Evolutionary conservation across 2,888 invertebrate genomes (phyloP).

Genomic region (Eupithecia subfuscata): DNA sequence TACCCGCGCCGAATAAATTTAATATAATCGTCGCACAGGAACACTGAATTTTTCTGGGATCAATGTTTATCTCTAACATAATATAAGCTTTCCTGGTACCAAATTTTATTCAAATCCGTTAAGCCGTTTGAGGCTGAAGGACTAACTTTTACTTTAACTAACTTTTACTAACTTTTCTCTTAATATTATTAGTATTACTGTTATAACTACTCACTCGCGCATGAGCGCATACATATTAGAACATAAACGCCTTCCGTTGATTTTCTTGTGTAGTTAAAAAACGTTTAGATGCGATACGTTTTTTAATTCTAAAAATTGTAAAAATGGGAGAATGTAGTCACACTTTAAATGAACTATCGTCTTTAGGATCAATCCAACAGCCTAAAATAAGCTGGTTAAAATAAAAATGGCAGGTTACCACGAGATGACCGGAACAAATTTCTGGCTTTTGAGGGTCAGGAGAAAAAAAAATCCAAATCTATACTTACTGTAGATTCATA

Average conservation of each 20-base stretch:
- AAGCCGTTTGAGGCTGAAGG: background rate
- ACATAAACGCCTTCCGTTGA: background rate
- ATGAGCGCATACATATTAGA: background rate
- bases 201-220: background rate
- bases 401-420: background rate
- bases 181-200: background rate
- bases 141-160: no score
- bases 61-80: background rate
- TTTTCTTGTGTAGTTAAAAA: background rate
- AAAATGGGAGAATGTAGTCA: background rate
- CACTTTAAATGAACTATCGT: background rate
- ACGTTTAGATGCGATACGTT: background rate
- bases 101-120: background rate
- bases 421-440: background rate
- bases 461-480: background rate
- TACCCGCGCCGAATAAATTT: background rate
- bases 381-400: background rate
- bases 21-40: background rate
- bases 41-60: background rate
- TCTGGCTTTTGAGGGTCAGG: background rate
- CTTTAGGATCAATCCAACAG: background rate
- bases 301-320: background rate
- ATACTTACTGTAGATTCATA: slow-evolving; percentile 40
- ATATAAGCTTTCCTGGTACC: background rate
- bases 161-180: no score